A percentile compares a stretch with the other conserved stretches of the same genome.
phyloP scores from a whole-genome alignment of 2,888 invertebrate genomes.

The Drosophila prolongata region DNA sequence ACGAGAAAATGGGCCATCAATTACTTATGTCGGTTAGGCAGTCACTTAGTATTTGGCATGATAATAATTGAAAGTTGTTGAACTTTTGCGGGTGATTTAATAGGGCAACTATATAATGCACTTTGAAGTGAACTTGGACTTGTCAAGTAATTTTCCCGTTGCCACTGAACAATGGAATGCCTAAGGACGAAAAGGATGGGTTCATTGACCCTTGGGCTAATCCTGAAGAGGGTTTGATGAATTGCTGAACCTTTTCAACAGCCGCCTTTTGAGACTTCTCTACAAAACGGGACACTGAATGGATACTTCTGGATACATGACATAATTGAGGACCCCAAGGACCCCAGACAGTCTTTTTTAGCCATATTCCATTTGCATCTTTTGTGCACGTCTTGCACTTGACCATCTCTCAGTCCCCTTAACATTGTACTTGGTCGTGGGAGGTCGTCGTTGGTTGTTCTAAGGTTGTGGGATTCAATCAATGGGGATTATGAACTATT shows the following conservation, averaged over 20 bases:
- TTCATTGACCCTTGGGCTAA: constrained; percentile 1
- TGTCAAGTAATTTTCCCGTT: not conserved
- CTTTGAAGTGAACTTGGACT: constrained; percentile 3
- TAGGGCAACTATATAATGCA: constrained; percentile 3
- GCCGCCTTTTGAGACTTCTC: constrained; percentile 1
- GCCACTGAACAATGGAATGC: not conserved
- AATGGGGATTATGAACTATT: constrained; percentile 76
- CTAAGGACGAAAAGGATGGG: not conserved
- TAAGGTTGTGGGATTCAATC: constrained; percentile 49
- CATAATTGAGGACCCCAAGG: constrained; percentile 31
- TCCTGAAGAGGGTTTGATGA: not conserved
- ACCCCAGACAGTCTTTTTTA: constrained; percentile 26
- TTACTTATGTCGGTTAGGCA: constrained; percentile 6
- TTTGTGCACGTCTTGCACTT: constrained; percentile 13
- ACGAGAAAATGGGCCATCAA: constrained; percentile 16
- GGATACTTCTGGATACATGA: constrained; percentile 20
- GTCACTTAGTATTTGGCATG: not conserved
- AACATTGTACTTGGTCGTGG: constrained; percentile 41
- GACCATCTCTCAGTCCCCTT: constrained; percentile 37
- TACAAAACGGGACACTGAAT: not conserved
- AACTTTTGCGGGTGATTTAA: constrained; percentile 8
- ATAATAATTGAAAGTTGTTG: not conserved
- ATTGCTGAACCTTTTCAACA: not conserved
- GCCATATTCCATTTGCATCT: constrained; percentile 29
- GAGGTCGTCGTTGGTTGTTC: constrained; percentile 6